Base-by-base conservation (phyloP, 2,888 invertebrate genomes). In the Caenorhabditis wallacei region DNA sequence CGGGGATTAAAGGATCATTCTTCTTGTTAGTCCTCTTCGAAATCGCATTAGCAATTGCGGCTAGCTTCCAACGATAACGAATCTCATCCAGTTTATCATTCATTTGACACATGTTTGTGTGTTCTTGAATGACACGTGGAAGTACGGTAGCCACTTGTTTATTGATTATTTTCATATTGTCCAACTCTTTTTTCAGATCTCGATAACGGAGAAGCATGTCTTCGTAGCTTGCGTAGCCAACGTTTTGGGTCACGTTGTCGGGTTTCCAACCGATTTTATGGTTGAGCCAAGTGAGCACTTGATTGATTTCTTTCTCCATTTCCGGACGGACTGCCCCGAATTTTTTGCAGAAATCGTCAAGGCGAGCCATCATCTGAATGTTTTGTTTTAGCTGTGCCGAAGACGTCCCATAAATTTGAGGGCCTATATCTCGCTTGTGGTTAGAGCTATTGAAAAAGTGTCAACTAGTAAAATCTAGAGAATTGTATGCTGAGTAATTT, bases 11-110 rank as follows among this genome's bases (percentile, higher is more conserved):
- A 2, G 54, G 30, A 26, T 69, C 51, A 16, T 56, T 56, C 54
- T 43, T 70, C 57, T n/a, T n/a, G 8, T 68, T 48, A 1, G 40
- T 59, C 37, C 75, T 68, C 40, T n/a, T 18, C 1, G 64, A 13
- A 1, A 76, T 11, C 16, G 35, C n/a, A 4, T 7, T 51, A 11
- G 76, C 13, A n/a, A 76, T 35, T 18, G 26, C 16, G 1, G 54
- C 2, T 0, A 76, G 26, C 7, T 51, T 51, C 53, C 4, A 26
- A 1, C 76, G 59, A 46, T 30, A 59, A 11, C 53, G 61, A 13
- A 68, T 24, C 53, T 76, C 76, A 13, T 69, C 76, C 53, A 76
- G 8, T 35, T 68, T 76, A 24, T 76, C 76, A 20, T 69, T 69
- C 53, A 76, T 76, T 30, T 69, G 68, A n/a, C 66, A 22, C 68